Evolutionary conservation across 1,140 invertebrate genomes (phyloP).

Genomic region (Matsumurasca onukii): DNA sequence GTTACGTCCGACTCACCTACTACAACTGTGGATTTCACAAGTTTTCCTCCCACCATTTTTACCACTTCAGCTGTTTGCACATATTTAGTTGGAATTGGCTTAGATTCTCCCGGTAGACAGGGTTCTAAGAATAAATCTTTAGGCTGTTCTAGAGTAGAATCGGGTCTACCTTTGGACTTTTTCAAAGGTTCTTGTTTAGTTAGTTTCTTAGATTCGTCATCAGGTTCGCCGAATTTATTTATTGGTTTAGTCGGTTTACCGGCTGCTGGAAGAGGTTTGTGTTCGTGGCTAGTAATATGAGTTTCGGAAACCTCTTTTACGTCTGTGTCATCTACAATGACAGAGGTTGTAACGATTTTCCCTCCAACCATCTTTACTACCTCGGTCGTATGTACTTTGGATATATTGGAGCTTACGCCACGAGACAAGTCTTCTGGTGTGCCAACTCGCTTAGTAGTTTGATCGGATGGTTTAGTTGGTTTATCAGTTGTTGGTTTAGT

Average conservation of each 20-base stretch:
- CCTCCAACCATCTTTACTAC: constrained; percentile 35
- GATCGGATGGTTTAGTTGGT: constrained; percentile 19
- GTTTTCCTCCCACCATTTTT: constrained; percentile 34
- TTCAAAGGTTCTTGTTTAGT: background rate
- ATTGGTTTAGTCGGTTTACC: constrained; percentile 27
- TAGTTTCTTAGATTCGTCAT: background rate
- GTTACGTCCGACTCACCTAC: constrained; percentile 13
- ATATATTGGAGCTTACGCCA: too few species aligned
- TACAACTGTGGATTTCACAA: constrained; percentile 21
- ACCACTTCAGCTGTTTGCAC: constrained; percentile 27
- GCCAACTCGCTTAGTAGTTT: too few species aligned
- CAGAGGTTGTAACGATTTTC: constrained; percentile 25
- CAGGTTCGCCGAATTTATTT: constrained; percentile 12
- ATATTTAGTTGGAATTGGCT: background rate
- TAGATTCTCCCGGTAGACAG: background rate
- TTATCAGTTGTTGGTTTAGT: constrained; percentile 13
- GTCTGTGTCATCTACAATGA: constrained; percentile 7
- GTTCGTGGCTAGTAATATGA: background rate
- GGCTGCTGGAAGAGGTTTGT: constrained; percentile 23
- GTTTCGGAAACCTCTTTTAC: background rate
- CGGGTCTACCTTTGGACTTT: constrained; percentile 9
- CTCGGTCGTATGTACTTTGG: constrained; percentile 20
- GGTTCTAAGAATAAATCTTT: constrained; percentile 14
- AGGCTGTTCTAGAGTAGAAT: background rate
- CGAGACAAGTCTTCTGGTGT: too few species aligned